These are phyloP conservation scores for Heliconius cydno DNA, from an alignment of 2,888 invertebrate genomes.

Conservation along the genomic window DNA sequence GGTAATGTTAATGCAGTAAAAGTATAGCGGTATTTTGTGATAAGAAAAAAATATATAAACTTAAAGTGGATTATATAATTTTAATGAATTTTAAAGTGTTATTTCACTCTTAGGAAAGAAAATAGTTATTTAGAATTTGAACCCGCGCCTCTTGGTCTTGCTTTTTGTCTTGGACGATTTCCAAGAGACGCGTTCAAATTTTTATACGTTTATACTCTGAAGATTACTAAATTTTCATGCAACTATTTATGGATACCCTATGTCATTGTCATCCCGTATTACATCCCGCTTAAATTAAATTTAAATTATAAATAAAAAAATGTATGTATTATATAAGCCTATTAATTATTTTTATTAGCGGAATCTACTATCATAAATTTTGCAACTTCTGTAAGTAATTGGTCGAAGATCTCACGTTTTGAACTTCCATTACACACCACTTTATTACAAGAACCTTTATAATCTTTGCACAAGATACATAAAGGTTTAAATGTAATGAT, in stretches of 20 bases:
- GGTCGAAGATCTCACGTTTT: background rate
- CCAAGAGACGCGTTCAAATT: too few relatives aligned
- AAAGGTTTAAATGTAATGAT: background rate
- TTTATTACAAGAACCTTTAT: background rate
- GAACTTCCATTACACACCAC: background rate
- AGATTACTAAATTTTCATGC: too few relatives aligned
- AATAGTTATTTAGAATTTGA: too few relatives aligned
- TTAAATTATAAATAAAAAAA: background rate
- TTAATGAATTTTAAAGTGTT: too few relatives aligned
- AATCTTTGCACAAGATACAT: background rate
- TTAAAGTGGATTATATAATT: too few relatives aligned
- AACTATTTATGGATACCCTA: too few relatives aligned
- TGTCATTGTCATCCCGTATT: too few relatives aligned
- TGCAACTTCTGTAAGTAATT: background rate
- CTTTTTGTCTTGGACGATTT: too few relatives aligned
- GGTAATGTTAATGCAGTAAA: slow-evolving; percentile 21
- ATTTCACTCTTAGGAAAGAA: too few relatives aligned
- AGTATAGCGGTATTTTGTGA: background rate
- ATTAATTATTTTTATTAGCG: background rate
- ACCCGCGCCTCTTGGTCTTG: too few relatives aligned
- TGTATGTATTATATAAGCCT: background rate
- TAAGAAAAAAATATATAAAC: too few relatives aligned
- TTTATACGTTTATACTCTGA: background rate
- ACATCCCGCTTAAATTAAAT: too few relatives aligned
- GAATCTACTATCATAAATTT: background rate